Conservation (phyloP, 2,888 invertebrate genomes). For the Agrilus biguttatus region DNA sequence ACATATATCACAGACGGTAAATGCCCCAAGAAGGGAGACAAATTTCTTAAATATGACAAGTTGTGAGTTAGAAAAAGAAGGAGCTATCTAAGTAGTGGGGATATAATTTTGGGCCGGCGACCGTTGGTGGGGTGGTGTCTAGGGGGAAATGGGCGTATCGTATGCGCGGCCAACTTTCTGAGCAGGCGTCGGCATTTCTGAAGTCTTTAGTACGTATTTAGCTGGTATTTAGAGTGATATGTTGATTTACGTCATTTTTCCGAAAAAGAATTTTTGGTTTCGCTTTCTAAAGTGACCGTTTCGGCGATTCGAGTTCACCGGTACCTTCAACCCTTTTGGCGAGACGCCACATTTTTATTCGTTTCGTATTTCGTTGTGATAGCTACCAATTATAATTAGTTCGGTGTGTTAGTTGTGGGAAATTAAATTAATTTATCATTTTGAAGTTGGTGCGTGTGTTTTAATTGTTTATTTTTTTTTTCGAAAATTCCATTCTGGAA, state of each 20-base stretch:
- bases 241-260: constrained; percentile 35
- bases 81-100: too few relatives aligned
- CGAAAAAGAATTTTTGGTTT: constrained; percentile 33
- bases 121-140: constrained; percentile 12
- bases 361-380: constrained; percentile 2
- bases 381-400: constrained; percentile 6
- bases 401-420: constrained; percentile 17
- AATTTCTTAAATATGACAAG: too few relatives aligned
- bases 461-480: neutral
- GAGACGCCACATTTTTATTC: constrained; percentile 3
- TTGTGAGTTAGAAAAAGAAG: too few relatives aligned
- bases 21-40: too few relatives aligned
- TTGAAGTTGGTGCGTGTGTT: constrained; percentile 17
- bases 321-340: constrained; percentile 9
- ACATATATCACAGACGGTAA: too few relatives aligned
- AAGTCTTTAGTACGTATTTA: constrained; percentile 32
- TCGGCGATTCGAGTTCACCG: constrained; percentile 25
- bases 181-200: constrained; percentile 29
- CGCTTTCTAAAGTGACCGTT: constrained; percentile 33
- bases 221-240: constrained; percentile 35
- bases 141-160: constrained; percentile 31
- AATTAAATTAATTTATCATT: constrained; percentile 12
- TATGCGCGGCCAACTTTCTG: constrained; percentile 30
- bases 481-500: neutral
- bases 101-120: too few relatives aligned